phyloP scores from a whole-genome alignment of 2,797 vertebrate genomes.

The Sebastolobus alascanus region DNA sequence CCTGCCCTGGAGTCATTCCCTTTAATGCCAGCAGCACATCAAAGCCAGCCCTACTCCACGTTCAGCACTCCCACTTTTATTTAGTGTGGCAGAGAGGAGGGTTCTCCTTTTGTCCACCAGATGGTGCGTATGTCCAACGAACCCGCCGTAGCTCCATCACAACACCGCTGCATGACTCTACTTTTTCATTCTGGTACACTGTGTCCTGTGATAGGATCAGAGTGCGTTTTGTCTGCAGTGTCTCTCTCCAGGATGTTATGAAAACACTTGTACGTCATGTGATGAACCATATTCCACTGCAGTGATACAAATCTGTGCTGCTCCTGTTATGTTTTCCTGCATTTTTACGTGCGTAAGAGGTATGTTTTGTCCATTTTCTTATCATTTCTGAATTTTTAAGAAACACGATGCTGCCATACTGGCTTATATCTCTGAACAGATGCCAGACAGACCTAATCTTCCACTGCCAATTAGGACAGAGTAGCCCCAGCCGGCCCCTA shows the following conservation, averaged over 20 bases:
- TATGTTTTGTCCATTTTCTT: not conserved
- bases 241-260: slow-evolving; percentile 66
- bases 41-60: slow-evolving; percentile 35
- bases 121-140: slow-evolving; percentile 68
- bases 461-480: slow-evolving; percentile 68
- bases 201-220: slow-evolving; percentile 75
- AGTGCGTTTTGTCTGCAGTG: slow-evolving; percentile 65
- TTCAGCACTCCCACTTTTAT: slow-evolving; percentile 30
- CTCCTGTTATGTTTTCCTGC: not conserved
- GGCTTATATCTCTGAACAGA: slow-evolving; percentile 39
- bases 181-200: slow-evolving; percentile 68
- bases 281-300: slow-evolving; percentile 25
- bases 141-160: slow-evolving; percentile 20
- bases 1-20: slow-evolving; percentile 54
- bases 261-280: slow-evolving; percentile 63
- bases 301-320: not conserved
- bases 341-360: not conserved
- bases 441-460: slow-evolving; percentile 56
- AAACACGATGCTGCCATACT: not conserved
- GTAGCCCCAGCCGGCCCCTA: slow-evolving; percentile 51
- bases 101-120: slow-evolving; percentile 68
- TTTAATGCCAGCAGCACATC: slow-evolving; percentile 60
- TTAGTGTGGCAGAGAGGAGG: not conserved
- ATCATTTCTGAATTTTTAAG: slow-evolving; percentile 3
- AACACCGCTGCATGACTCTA: slow-evolving; percentile 62